Base-by-base conservation (phyloP, 2,888 invertebrate genomes). In the Amphipoea oculea region DNA sequence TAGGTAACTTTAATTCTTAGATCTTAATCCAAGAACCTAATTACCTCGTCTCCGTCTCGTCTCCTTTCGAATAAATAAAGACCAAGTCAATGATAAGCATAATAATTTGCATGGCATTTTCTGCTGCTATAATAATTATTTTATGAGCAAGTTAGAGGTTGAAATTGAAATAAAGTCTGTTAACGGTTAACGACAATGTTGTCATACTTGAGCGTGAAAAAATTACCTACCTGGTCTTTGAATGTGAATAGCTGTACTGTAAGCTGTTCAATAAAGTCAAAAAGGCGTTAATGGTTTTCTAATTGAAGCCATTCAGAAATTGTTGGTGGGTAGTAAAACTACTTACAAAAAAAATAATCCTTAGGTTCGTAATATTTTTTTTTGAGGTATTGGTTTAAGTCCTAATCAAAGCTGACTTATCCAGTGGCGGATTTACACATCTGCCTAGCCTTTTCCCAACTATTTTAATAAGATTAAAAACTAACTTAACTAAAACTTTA, bases 251-350 rank as follows among this genome's bases (percentile, higher is more conserved):
- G 14, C 23, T 40, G 7, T n/a, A 66, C 17, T 42, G 17, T n/a
- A 45, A 68, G 68, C 17, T 68, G 17, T 17, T n/a, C 17, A 68
- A 45, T 68, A 68, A 68, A 68, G 29, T 29, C n/a, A 68, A 45
- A 20, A 11, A 68, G n/a, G 20, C n/a, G 14, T n/a, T 42, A 17
- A 45, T 14, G 14, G 14, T 23, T 67, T 67, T 42, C 14, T 66
- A 36, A 65, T 65, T 40, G 20, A 20, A 65, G 63, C 20, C 36
- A 40, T 65, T 36, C 63, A 65, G 20, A 20, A 36, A 36, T 36
- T 65, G 63, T 40, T 40, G 20, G 9, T 36, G 9, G 20, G 63
- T 36, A 20, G 20, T 36, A 63, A 63, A n/a, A 67, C n/a, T 67
- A 65, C 63, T 40, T 40, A 65, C 63, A n/a, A n/a, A n/a, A n/a